Evolutionary conservation across 2,797 vertebrate species (phyloP).

Genomic region (Gallinago nigripennis): DNA sequence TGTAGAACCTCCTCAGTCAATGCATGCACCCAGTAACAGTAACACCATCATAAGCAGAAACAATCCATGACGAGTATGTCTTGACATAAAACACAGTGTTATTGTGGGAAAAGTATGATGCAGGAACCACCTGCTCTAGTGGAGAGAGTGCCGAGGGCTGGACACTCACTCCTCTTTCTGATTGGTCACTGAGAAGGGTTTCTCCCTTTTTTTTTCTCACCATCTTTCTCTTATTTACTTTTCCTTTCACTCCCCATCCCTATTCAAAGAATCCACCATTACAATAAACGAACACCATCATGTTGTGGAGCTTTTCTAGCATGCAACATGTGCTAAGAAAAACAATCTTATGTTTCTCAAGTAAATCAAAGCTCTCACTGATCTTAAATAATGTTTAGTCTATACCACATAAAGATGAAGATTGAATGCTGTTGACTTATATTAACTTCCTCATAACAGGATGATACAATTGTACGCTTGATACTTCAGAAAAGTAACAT

Average conservation of each 20-base stretch:
- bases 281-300: background rate
- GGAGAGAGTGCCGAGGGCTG: background rate
- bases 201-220: background rate
- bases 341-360: background rate
- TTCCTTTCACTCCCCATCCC: background rate
- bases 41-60: background rate
- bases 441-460: background rate
- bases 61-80: background rate
- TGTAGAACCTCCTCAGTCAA: background rate
- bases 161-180: background rate
- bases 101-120: background rate
- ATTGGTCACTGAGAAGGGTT: accelerated
- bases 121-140: background rate
- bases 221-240: background rate
- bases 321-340: background rate
- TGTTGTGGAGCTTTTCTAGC: background rate
- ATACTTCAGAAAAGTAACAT: background rate
- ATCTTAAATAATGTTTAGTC: background rate
- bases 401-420: background rate
- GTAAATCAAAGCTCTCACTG: background rate
- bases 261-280: accelerated
- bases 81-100: background rate
- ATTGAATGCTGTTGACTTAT: background rate
- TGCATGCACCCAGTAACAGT: accelerated
- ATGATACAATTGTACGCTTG: background rate